Evolutionary conservation across 2,797 vertebrate species (phyloP).

Genomic region (Enteromius viviparus): DNA sequence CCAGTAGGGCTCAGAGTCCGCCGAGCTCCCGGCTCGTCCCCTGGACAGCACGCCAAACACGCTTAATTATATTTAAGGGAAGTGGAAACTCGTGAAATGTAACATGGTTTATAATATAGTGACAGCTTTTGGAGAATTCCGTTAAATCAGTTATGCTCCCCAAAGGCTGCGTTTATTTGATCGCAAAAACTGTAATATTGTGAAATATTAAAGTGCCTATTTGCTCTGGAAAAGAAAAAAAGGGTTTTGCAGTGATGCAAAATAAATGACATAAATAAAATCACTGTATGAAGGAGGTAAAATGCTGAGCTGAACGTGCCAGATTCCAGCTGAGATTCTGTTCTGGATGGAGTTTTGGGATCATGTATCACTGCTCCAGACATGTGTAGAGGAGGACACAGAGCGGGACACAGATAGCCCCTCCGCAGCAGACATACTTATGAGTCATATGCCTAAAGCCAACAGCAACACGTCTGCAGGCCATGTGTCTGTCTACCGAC

Average conservation of each 20-base stretch:
- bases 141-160: too few relatives aligned
- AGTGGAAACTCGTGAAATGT: too few relatives aligned
- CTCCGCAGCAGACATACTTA: constrained; percentile 62
- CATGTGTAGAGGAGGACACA: constrained; percentile 51
- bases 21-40: too few relatives aligned
- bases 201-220: too few relatives aligned
- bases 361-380: constrained; percentile 37
- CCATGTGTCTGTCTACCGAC: constrained; percentile 48
- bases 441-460: constrained; percentile 68
- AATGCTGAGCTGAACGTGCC: constrained; percentile 21
- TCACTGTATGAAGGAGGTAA: neutral
- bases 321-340: constrained; percentile 22
- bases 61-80: too few relatives aligned
- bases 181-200: too few relatives aligned
- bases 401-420: constrained; percentile 62
- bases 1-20: too few relatives aligned
- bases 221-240: neutral
- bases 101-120: too few relatives aligned
- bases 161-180: too few relatives aligned
- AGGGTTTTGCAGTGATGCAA: neutral
- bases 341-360: constrained; percentile 30
- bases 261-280: neutral
- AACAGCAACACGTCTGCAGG: constrained; percentile 60
- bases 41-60: too few relatives aligned
- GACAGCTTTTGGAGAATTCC: too few relatives aligned